phyloP scores from a whole-genome alignment of 1,140 invertebrate genomes.

The Orius laevigatus region DNA sequence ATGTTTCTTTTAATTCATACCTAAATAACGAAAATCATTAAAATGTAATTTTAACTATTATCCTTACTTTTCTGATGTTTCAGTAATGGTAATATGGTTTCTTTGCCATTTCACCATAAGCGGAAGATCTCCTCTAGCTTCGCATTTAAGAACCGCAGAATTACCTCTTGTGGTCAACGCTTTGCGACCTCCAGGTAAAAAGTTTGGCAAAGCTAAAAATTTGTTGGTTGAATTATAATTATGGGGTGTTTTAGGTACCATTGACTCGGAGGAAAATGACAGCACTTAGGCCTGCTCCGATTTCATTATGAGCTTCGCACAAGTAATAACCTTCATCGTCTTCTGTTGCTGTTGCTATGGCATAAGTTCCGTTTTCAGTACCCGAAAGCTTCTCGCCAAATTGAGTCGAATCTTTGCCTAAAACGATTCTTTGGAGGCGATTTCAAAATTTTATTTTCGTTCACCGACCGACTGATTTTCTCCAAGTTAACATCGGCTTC shows the following conservation, averaged over 20 bases:
- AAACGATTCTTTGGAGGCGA: slow-evolving; percentile 1
- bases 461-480: slow-evolving; percentile 16
- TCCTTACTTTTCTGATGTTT: slow-evolving; percentile 1
- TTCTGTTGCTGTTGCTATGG: slow-evolving; percentile 18
- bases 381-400: slow-evolving; percentile 5
- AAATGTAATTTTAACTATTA: neutral
- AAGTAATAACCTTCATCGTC: slow-evolving; percentile 35
- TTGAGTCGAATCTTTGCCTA: slow-evolving; percentile 6
- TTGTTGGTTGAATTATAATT: neutral
- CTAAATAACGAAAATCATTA: slow-evolving; percentile 13
- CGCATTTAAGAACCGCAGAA: slow-evolving; percentile 35
- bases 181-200: slow-evolving; percentile 20
- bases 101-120: slow-evolving; percentile 36
- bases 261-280: slow-evolving; percentile 34
- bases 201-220: slow-evolving; percentile 4
- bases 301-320: slow-evolving; percentile 37
- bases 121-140: slow-evolving; percentile 41
- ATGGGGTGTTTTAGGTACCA: slow-evolving; percentile 25
- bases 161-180: slow-evolving; percentile 31
- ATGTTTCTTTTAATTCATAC: slow-evolving; percentile 21
- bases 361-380: slow-evolving; percentile 12
- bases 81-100: slow-evolving; percentile 1
- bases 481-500: slow-evolving; percentile 31
- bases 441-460: neutral
- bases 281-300: slow-evolving; percentile 36